Conservation (phyloP, 2,888 invertebrate species). For the Coelinius sp. region DNA sequence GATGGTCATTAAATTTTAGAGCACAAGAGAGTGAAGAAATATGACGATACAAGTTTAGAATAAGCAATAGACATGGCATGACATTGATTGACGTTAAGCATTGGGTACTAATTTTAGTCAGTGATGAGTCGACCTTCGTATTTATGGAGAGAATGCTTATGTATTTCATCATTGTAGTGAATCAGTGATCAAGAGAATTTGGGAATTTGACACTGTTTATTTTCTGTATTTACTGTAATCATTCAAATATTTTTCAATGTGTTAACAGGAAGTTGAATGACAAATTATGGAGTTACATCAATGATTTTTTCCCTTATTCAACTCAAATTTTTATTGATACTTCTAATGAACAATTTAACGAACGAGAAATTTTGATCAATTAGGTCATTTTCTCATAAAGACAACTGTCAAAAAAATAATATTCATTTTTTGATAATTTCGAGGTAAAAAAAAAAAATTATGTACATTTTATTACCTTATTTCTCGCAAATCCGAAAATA, state of each 20-base stretch:
- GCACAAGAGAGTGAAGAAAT: not conserved
- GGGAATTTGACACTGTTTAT: not conserved
- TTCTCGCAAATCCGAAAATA: slow-evolving; percentile 25
- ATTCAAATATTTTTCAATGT: no score
- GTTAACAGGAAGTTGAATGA: no score
- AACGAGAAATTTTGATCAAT: not conserved
- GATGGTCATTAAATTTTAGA: not conserved
- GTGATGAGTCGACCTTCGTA: not conserved
- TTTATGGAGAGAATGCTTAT: not conserved
- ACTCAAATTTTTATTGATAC: no score
- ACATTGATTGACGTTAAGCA: slow-evolving; percentile 4
- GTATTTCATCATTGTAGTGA: not conserved
- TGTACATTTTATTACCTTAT: slow-evolving; percentile 20
- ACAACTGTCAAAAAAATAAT: not conserved
- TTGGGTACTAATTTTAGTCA: not conserved
- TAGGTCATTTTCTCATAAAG: not conserved
- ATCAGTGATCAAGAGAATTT: not conserved
- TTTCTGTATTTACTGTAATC: not conserved
- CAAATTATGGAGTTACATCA: no score
- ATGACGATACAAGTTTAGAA: not conserved
- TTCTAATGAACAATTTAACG: no score
- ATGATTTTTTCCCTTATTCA: no score
- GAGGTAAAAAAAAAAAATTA: slow-evolving; percentile 6
- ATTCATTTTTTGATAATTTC: not conserved
- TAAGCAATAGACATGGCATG: not conserved